Evolutionary conservation across 1,140 invertebrate species (phyloP).

Genomic region (Sycophaga agraensis): DNA sequence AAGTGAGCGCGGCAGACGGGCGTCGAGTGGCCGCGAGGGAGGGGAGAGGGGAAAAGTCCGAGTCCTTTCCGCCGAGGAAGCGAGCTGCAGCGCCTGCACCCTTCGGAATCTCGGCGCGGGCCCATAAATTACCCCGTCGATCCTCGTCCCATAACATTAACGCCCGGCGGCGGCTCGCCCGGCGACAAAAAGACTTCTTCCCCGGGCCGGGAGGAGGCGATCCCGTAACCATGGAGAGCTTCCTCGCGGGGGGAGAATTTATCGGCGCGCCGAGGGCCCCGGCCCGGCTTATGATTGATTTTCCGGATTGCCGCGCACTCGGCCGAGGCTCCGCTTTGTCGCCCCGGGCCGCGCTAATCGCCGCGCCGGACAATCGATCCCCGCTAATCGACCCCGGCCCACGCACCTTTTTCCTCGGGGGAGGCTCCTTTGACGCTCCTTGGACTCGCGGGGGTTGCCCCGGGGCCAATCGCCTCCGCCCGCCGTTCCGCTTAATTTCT

Average conservation of each 20-base stretch:
- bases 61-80: too few relatives aligned
- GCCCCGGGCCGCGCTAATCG: too few relatives aligned
- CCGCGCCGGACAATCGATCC: too few relatives aligned
- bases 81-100: too few relatives aligned
- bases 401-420: not conserved
- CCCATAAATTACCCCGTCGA: constrained; percentile 44
- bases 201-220: not conserved
- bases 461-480: too few relatives aligned
- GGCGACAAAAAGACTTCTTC: constrained; percentile 25
- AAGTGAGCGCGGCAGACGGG: too few relatives aligned
- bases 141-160: constrained; percentile 23
- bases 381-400: too few relatives aligned
- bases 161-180: constrained; percentile 13
- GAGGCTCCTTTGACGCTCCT: too few relatives aligned
- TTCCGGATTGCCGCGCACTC: constrained; percentile 15
- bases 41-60: too few relatives aligned
- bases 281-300: constrained; percentile 24
- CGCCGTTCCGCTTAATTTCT: too few relatives aligned
- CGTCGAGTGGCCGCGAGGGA: too few relatives aligned
- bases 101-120: constrained; percentile 6
- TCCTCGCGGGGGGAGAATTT: constrained; percentile 26
- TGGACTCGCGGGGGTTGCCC: too few relatives aligned
- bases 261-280: not conserved
- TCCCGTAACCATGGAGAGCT: constrained; percentile 19
- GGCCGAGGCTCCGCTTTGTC: constrained; percentile 12